Base-by-base conservation (phyloP, 2,888 invertebrate species). In the Drosophila austrosaltans region DNA sequence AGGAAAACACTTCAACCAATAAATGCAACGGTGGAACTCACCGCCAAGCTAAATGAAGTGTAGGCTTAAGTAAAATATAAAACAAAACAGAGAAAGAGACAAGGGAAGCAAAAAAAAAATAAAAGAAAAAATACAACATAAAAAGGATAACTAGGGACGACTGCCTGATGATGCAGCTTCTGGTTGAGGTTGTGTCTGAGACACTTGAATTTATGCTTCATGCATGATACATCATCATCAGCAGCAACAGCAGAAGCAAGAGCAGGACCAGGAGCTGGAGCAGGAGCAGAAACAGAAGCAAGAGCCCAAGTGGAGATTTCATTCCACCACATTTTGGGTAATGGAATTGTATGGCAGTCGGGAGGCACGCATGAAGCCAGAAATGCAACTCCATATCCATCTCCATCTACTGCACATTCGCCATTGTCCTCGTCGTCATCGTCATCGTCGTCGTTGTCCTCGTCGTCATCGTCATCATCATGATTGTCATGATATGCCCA, bases 171-270 rank as follows among this genome's bases (percentile, higher is more conserved):
- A 8, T 25, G 48, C 65, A 68, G 72, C 53, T 30, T 64, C 67
- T 74, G 70, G 69, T 73, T 79, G 74, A 74, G 79, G 76, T 72
- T 36, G 58, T 58, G 58, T 40, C 58, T 28, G 75, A 61, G 62
- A 80, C 77, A 89, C 89, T 86, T 87, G 78, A 83, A 89, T 88
- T 89, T 88, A 85, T 87, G 86, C 89, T 82, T 85, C 86, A 86
- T 89, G 86, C 88, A 86, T 86, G 89, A 86, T 86, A 89, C 85
- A 82, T 89, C 82, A 77, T 83, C 89, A 87, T 75, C 78, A 78
- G 58, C 76, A 67, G 36, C 66, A 66, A 20, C 63, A 66, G 40
- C 67, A 65, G 54, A 40, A 63, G 10, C 44, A 32, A 20, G 36
- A 53, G 25, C 36, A 39, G 20, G 20, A 22, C 6, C 63, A 63